A percentile compares a stretch with the other conserved stretches of the same genome.
Evolutionary conservation across 2,888 invertebrate species (phyloP).

Genomic region (Raillietiella orientalis): DNA sequence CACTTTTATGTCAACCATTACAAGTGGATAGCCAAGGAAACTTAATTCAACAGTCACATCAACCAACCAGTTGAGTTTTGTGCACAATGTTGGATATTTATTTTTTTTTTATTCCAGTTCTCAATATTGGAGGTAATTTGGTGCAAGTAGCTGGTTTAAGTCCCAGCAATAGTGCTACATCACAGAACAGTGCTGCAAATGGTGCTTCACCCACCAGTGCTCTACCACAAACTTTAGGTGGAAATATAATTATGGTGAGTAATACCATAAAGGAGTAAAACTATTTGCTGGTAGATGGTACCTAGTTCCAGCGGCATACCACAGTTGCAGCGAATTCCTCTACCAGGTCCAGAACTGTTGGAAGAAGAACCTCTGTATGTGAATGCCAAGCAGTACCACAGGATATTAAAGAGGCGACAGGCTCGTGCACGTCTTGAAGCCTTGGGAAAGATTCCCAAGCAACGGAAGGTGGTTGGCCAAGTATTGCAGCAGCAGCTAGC

Average conservation of each 20-base stretch:
- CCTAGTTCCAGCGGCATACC: slow-evolving; percentile 15
- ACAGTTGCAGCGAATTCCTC: slow-evolving; percentile 17
- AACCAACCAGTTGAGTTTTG: not conserved
- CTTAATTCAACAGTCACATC: slow-evolving; percentile 17
- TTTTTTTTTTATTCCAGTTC: slow-evolving; percentile 17
- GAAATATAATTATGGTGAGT: slow-evolving; percentile 10
- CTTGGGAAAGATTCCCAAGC: slow-evolving; percentile 80
- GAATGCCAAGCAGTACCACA: slow-evolving; percentile 85
- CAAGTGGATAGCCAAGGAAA: slow-evolving; percentile 17
- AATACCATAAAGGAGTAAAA: not conserved
- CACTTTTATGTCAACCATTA: slow-evolving; percentile 55
- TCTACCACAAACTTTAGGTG: slow-evolving; percentile 14
- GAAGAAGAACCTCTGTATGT: slow-evolving; percentile 93
- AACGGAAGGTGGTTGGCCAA: slow-evolving; percentile 33
- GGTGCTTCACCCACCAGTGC: slow-evolving; percentile 10
- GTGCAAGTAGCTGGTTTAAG: slow-evolving; percentile 21
- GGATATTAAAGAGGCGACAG: slow-evolving; percentile 73
- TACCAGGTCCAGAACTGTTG: slow-evolving; percentile 23
- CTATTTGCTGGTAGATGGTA: slow-evolving; percentile 19
- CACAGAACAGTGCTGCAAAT: slow-evolving; percentile 12
- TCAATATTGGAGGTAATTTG: slow-evolving; percentile 39
- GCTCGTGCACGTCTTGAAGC: slow-evolving; percentile 83
- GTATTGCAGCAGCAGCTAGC: not conserved
- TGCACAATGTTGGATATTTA: not conserved
- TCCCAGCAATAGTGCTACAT: slow-evolving; percentile 14